Evolutionary conservation across 1,140 invertebrate species (phyloP).

Genomic region (Bilobella aurantiaca): DNA sequence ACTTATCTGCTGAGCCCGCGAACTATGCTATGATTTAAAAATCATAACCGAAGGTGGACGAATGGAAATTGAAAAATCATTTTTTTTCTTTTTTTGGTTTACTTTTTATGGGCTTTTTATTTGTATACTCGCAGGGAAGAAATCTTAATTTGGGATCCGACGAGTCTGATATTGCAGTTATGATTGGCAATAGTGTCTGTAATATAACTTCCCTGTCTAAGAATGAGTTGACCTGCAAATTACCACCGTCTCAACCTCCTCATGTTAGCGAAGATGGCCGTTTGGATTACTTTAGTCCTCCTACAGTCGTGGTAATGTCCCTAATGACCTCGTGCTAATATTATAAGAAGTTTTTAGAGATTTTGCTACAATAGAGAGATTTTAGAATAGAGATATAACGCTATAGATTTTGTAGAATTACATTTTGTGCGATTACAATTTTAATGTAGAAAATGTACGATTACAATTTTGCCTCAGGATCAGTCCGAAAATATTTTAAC

Average conservation of each 20-base stretch:
- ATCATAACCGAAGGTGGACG: neutral
- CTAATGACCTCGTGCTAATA: too few species aligned
- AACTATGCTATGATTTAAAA: too few species aligned
- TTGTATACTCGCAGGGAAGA: slow-evolving; percentile 60
- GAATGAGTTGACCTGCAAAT: slow-evolving; percentile 80
- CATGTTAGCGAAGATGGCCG: slow-evolving; percentile 49
- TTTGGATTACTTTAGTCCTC: slow-evolving; percentile 46
- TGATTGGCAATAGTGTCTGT: slow-evolving; percentile 78
- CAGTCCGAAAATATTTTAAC: too few species aligned
- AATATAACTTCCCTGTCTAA: slow-evolving; percentile 83
- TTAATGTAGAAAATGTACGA: too few species aligned
- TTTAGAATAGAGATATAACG: too few species aligned
- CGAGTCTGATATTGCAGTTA: slow-evolving; percentile 76
- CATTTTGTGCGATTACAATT: too few species aligned
- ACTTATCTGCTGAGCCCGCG: too few species aligned
- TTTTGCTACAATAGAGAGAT: too few species aligned
- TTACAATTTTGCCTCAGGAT: too few species aligned
- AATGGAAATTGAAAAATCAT: too few species aligned
- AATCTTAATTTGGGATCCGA: slow-evolving; percentile 82
- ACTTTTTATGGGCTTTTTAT: neutral
- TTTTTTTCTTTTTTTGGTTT: too few species aligned
- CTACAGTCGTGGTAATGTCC: slow-evolving; percentile 78
- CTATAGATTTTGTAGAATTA: too few species aligned
- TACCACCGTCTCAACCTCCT: slow-evolving; percentile 61
- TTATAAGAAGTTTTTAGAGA: slow-evolving; percentile 35